A percentile compares a stretch with the other conserved stretches of the same genome.
Conservation (phyloP, 2,113 vertebrate genomes). For the Brachyistius frenatus region DNA sequence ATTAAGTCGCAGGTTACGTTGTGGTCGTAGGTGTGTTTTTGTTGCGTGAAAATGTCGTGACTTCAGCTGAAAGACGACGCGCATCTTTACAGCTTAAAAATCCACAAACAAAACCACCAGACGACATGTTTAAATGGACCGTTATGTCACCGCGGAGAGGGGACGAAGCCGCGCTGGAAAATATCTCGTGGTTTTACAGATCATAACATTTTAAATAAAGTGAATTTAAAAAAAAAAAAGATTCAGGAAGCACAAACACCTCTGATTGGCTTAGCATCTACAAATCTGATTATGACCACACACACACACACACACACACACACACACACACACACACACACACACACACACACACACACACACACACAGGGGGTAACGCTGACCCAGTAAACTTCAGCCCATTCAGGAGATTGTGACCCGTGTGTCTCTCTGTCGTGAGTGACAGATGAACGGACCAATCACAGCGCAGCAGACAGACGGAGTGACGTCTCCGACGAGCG, state of each 20-base stretch:
- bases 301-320: conserved; percentile 23
- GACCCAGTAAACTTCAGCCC: conserved; percentile 45
- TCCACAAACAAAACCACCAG: not conserved
- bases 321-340: too few relatives aligned
- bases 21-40: not conserved
- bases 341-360: too few relatives aligned
- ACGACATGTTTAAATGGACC: not conserved
- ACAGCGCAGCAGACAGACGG: conserved; percentile 13
- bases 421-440: conserved; percentile 11
- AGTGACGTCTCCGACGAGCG: not conserved
- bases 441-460: conserved; percentile 42
- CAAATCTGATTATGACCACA: conserved; percentile 45
- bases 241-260: not conserved
- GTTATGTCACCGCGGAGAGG: too few relatives aligned
- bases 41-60: not conserved
- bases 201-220: conserved; percentile 7
- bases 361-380: not conserved
- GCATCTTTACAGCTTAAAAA: not conserved
- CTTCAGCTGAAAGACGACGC: not conserved
- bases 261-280: conserved; percentile 27
- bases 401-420: conserved; percentile 35
- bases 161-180: too few relatives aligned
- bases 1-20: not conserved
- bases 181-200: not conserved
- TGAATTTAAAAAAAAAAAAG: not conserved